Evolutionary conservation across 2,888 invertebrate species (phyloP), one percentile per base, ranked within the genome.

Genomic region (Mamestra brassicae): DNA sequence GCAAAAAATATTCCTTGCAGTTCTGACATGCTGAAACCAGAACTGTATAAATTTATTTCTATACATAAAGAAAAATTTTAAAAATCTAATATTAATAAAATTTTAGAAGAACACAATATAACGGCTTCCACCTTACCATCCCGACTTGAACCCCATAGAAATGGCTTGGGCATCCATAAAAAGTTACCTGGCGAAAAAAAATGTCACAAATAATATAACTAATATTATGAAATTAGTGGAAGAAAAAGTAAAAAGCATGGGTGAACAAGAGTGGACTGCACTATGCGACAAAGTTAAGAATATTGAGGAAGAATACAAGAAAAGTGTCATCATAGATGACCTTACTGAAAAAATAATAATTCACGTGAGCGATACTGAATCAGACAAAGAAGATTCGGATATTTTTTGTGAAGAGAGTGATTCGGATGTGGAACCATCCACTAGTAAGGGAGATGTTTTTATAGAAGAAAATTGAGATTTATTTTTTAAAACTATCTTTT

Each of bases 121-220:
- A 50, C 50, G 50, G 17, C 17, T 52, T 50, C 50, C 63, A 63
- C 63, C 47, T 47, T 63, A 63, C 8, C 47, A 47, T 63, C 63
- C 63, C 26, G 47, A 63, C 26, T 63, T 63, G 26, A 63, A 63
- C 15, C 63, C 47, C 15, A 47, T 47, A 47, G 63, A 63, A 47
- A 47, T 63, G 70, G 73, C 74, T 54, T 63, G 76, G 80, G 73
- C 76, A 76, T 76, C 80, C 74, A 74, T 70, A 67, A 68, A 63
- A 63, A 47, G n/a, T 74, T 68, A 71, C 45, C 26, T 63, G 47
- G 34, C 63, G 45, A 47, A 45, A 47, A 45, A 63, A 63, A 63
- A 63, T 47, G 62, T 62, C 45, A 60, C 17, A 60, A 60, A 60
- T 60, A 60, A 60, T 60, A 60, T 38, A 38, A 60, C 60, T 61